Base-by-base conservation (phyloP, 2,797 vertebrate species). In the Enteromius paludinosus region DNA sequence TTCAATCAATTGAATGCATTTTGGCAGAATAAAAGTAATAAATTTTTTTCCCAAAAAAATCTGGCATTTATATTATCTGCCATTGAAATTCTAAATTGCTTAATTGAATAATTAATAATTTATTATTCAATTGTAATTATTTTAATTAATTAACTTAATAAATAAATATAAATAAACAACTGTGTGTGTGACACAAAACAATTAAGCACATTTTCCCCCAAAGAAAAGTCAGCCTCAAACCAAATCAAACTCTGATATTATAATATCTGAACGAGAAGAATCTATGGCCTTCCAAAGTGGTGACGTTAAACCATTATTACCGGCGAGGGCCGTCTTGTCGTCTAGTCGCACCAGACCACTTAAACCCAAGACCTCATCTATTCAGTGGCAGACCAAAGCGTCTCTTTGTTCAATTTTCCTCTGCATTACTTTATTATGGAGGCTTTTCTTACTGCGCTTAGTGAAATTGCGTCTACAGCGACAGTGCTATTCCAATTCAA, bases 401-500 rank as follows among this genome's bases (percentile, higher is more conserved):
- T 45, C 68, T 30, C 59, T n/a, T 65, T 52, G 8, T 72, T 54
- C 47, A 30, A 8, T 64, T 65, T 64, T 45, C 62, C 20, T 74
- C 38, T 56, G 33, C 61, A 43, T 76, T 49, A 49, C 54, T 49
- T 5, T 52, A 35, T 62, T 38, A 66, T 33, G 4, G 45, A 64
- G 43, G 69, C 74, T 61, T 20, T 70, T 84, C 43, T 64, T 69
- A 49, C 61, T 20, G 9, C n/a, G 10, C 75, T 25, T 28, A 41
- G 47, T 33, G n/a, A 72, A 61, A 80, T 17, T 70, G 49, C 12
- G 6, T 79, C 30, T 56, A 62, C 62, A 54, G 83, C 20, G 12
- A 35, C 65, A 49, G 70, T 68, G 70, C 38, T 33, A 64, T 72
- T 72, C 18, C 64, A 84, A 78, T 82, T 56, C 15, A 78, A 56